Percentiles rank a stretch among this genome's conserved stretches.
phyloP scores from a whole-genome alignment of 2,113 vertebrate species.

The Glareola pratincola region DNA sequence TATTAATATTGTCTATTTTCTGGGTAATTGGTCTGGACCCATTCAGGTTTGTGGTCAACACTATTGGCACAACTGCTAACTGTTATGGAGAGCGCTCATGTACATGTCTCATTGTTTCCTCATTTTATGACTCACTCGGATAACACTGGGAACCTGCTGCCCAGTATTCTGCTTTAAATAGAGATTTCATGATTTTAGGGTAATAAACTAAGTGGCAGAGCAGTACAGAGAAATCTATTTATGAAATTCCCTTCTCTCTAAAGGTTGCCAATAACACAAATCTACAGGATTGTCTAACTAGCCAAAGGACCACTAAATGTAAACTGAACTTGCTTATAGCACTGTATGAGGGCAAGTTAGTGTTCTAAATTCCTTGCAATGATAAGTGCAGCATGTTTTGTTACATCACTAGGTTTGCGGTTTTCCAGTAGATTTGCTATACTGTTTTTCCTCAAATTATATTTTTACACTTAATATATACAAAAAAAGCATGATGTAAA shows the following conservation, averaged over 20 bases:
- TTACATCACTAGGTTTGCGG: background rate
- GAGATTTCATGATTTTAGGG: background rate
- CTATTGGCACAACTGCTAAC: background rate
- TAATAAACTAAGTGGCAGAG: background rate
- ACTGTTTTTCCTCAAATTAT: background rate
- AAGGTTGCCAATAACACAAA: background rate
- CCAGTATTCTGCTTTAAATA: background rate
- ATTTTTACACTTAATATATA: background rate
- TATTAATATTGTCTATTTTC: background rate
- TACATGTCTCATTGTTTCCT: background rate
- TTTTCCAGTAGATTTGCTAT: background rate
- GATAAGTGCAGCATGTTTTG: background rate
- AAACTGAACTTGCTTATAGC: background rate
- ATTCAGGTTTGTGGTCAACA: background rate
- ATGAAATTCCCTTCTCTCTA: background rate
- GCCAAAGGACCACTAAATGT: background rate
- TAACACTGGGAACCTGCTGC: background rate
- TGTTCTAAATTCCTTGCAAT: background rate
- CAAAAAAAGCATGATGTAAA: background rate
- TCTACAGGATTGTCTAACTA: background rate
- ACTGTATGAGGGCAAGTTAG: background rate
- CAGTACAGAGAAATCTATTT: background rate
- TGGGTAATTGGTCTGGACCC: background rate
- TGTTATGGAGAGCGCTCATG: fast-evolving
- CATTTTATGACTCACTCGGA: background rate